Evolutionary conservation across 2,113 vertebrate species (phyloP).

Genomic region (Thunnus thynnus): DNA sequence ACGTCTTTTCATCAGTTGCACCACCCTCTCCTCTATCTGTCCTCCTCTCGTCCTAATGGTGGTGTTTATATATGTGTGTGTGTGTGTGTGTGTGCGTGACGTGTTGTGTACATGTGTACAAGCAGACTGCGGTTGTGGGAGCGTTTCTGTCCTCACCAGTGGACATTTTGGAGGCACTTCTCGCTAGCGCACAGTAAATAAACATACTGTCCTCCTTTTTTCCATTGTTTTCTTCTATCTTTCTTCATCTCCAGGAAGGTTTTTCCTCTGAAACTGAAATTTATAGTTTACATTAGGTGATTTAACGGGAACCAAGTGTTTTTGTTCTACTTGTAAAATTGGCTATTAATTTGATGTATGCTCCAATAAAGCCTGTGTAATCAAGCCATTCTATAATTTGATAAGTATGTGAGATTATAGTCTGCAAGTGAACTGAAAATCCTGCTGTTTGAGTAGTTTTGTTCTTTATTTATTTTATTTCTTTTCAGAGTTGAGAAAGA

Average conservation of each 20-base stretch:
- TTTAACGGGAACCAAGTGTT: constrained; percentile 65
- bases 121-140: constrained; percentile 32
- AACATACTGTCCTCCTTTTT: constrained; percentile 59
- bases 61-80: constrained; percentile 2
- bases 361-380: constrained; percentile 53
- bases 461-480: not conserved
- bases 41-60: constrained; percentile 67
- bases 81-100: constrained; percentile 10
- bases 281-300: constrained; percentile 62
- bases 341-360: constrained; percentile 64
- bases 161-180: constrained; percentile 1
- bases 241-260: constrained; percentile 30
- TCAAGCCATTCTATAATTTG: constrained; percentile 53
- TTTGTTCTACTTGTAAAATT: constrained; percentile 55
- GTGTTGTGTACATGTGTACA: constrained; percentile 26
- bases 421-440: constrained; percentile 41
- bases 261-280: constrained; percentile 28
- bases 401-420: constrained; percentile 59
- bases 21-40: constrained; percentile 77
- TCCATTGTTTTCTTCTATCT: constrained; percentile 51
- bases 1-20: constrained; percentile 81
- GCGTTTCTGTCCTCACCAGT: constrained; percentile 35
- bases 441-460: not conserved
- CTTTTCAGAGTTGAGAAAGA: constrained; percentile 23
- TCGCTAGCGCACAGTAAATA: constrained; percentile 49